Base-by-base conservation (phyloP, 2,113 vertebrate genomes). In the Sigmodon hispidus region DNA sequence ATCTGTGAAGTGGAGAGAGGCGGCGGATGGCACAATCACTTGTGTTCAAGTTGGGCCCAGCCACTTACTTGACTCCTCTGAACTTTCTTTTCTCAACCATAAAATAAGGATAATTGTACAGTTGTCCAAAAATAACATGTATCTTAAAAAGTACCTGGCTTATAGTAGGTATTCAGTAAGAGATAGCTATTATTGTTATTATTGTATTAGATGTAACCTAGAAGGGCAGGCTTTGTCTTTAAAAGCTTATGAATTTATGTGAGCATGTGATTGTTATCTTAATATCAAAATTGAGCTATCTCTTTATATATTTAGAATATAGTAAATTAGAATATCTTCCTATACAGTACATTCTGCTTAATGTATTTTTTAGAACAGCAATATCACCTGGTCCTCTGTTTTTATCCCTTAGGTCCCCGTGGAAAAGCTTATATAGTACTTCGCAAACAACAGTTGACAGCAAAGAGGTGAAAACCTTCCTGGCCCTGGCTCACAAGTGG, bases 391-490 rank as follows among this genome's bases (percentile, higher is more conserved):
- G 13, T 36, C 98, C 85, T 97, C 61, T 24, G 52, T 94, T 76
- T 92, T 63, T 10, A 9, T 96, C 95, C 52, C 59, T 73, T 96
- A 99, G 98, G 79, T 50, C 90, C 16, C 72, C 81, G 52, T 19
- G 57, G 75, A 91, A 73, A 48, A 98, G 98, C 55, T 79, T 65
- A 40, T 96, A 98, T 40, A 96, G 98, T 34, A 97, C 98, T 95
- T 99, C 98, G 7, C 98, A 94, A 4, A 98, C 98, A 45, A 99
- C 99, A 10, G 98, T 99, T 92, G 99, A 99, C 98, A 98, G 98
- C 40, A 93, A 93, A 3, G 99, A 99, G 96, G 36, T 99, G 34
- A 99, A 98, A 94, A 99, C 98, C 97, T 99, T 99, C 98, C 98
- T 98, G 98, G 97, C 97, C 5, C 98, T 99, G 21, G 99, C 99